Conservation (phyloP, 1,140 invertebrate species). For the Batillaria attramentaria region DNA sequence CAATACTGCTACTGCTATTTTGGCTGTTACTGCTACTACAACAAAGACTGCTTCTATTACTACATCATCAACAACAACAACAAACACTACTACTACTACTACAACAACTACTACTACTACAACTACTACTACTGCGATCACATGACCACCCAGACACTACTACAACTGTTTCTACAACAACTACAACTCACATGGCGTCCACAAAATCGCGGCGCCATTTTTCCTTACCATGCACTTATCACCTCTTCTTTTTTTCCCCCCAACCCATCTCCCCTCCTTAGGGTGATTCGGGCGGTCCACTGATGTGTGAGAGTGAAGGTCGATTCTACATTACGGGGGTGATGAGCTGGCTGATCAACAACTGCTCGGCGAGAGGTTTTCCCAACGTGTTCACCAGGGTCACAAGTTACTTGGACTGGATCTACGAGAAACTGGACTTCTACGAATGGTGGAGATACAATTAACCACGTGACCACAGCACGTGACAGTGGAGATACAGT, state of each 20-base stretch:
- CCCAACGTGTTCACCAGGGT: conserved; percentile 87
- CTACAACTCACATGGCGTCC: too few species aligned
- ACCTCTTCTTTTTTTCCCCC: not conserved
- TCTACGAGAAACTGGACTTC: conserved; percentile 66
- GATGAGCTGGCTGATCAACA: conserved; percentile 91
- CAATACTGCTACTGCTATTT: too few species aligned
- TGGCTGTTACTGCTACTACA: too few species aligned
- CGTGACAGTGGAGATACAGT: not conserved
- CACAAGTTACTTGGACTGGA: conserved; percentile 92
- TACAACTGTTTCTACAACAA: too few species aligned
- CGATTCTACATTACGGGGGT: conserved; percentile 81
- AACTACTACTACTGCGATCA: too few species aligned
- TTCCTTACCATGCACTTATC: not conserved
- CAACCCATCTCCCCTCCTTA: conserved; percentile 30
- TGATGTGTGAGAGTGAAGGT: conserved; percentile 76
- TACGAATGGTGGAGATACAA: conserved; percentile 48
- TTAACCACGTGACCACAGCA: not conserved
- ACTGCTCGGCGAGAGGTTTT: conserved; percentile 86
- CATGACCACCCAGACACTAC: too few species aligned
- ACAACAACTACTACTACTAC: too few species aligned
- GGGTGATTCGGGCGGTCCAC: conserved; percentile 79
- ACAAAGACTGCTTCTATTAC: too few species aligned
- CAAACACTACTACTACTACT: too few species aligned
- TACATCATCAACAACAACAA: too few species aligned
- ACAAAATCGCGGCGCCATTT: not conserved